Evolutionary conservation across 2,113 vertebrate species (phyloP), one percentile per base, ranked within the genome.

Genomic region (Ariopsis seemanni): DNA sequence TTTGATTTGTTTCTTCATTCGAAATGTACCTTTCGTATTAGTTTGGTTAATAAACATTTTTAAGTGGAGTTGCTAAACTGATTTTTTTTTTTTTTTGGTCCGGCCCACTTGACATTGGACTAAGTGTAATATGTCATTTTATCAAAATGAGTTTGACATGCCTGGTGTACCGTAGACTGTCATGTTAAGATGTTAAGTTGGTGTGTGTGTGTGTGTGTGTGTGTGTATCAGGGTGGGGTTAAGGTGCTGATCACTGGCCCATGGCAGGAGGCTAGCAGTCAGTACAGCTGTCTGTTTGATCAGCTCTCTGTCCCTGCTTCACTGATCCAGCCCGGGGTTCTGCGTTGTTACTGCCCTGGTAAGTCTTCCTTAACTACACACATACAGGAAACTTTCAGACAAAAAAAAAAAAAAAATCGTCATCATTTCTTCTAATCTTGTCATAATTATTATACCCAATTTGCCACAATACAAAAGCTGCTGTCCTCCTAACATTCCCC

Each of bases 311-410:
- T 99, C 92, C 98, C 98, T 79, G 98, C 98, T 11, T 99, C 98
- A 85, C 95, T 99, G 90, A 99, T 99, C 90, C 98, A 99, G 90
- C 98, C 98, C 0, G 98, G 98, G 34, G 98, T 99, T 85, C 95
- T 99, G 91, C 97, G 98, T 89, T 99, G 98, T 94, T 99, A 99
- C 94, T 99, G 98, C 93, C 98, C 97, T 95, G 98, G 98, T 99
- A 94, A 96, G 94, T 53, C 65, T 8, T 50, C 20, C 30, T 86
- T 60, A 48, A 27, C 55, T 42, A 87, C 83, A 65, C 57, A 75
- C 50, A 85, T 71, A 80, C 63, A 58, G 17, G 30, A 34, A 27
- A 67, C 20, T 20, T 20, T 71, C n/a, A 48, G 5, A 17, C 30
- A 2, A n/a, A 12, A 69, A 10, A 15, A 10, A 78, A 50, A 12